Base-by-base conservation (phyloP, 2,113 vertebrate species). In the Asarcornis scutulata region DNA sequence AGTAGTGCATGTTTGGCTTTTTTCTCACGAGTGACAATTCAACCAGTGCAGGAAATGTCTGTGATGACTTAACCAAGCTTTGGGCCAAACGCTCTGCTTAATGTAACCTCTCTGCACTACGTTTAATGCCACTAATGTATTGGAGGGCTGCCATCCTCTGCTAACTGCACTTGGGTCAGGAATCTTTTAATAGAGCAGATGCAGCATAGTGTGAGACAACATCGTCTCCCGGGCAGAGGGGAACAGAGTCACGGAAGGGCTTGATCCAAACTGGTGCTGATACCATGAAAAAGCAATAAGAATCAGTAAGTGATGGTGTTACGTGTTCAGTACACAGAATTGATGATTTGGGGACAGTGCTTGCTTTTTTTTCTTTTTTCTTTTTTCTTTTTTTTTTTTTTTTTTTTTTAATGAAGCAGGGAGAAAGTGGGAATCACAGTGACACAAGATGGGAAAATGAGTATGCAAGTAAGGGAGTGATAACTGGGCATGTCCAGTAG, bases 401-500 rank as follows among this genome's bases (percentile, higher is more conserved):
- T 69, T 78, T 17, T 53, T 5, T 38, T 55, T 85, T 32, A 60
- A 38, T 59, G 26, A 18, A 64, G 38, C 17, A 52, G 68, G 60
- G 31, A 5, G 27, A 83, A 44, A 71, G 74, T 29, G 36, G n/a
- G 72, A 83, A 17, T 74, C 56, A 27, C 17, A 23, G 68, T 13
- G n/a, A n/a, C 6, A 5, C 0, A 0, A 66, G 48, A 42, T 5
- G 3, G n/a, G 26, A 77, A 81, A 58, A 62, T 17, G 16, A 53
- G 18, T 13, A 4, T 48, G 55, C 29, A 63, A 58, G 59, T 56
- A 71, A 80, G 34, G 48, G 25, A 0, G 1, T 68, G 73, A 55
- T 75, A 58, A 93, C 34, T 1, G 2, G 12, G 12, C n/a, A n/a
- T 18, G 32, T n/a, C 23, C 16, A 42, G 44, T 32, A 60, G 32